A percentile compares a stretch with the other conserved stretches of the same genome.
Conservation (phyloP, 2,797 vertebrate genomes). For the Vespertilio murinus region DNA sequence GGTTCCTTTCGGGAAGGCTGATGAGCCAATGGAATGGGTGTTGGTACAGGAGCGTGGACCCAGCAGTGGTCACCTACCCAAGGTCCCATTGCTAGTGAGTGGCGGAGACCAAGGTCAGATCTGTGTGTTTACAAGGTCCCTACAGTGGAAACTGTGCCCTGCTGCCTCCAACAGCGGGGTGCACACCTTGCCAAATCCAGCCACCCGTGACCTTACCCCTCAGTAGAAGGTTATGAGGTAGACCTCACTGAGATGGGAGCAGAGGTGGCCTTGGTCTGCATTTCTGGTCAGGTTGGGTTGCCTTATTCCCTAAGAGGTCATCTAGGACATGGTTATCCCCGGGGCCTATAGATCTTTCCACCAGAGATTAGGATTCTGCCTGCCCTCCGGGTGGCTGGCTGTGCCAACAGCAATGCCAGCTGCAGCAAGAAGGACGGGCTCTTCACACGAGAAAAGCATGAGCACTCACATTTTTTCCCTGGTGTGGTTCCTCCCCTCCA, state of each 20-base stretch:
- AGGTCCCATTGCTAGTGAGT: background rate
- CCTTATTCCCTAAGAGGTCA: conserved; percentile 3
- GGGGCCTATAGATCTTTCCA: background rate
- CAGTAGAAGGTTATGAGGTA: background rate
- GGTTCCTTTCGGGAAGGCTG: background rate
- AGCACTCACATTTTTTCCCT: conserved; percentile 53
- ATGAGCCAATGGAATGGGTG: background rate
- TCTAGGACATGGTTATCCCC: background rate
- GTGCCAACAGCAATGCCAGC: conserved; percentile 72
- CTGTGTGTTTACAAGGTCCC: background rate
- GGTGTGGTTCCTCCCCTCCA: conserved; percentile 54
- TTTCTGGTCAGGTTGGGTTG: background rate
- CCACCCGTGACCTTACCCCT: background rate
- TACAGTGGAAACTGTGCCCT: accelerated
- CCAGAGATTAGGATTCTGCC: conserved; percentile 56
- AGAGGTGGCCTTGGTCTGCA: background rate
- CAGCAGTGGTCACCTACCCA: background rate
- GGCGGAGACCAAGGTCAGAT: background rate
- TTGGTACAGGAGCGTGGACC: background rate
- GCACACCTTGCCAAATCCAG: background rate
- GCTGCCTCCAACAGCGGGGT: background rate
- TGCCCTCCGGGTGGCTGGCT: conserved; percentile 31
- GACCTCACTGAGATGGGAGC: background rate
- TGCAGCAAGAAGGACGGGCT: conserved; percentile 55
- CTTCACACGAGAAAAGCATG: conserved; percentile 48